phyloP scores from a whole-genome alignment of 2,113 vertebrate genomes.

The Rutilus rutilus region DNA sequence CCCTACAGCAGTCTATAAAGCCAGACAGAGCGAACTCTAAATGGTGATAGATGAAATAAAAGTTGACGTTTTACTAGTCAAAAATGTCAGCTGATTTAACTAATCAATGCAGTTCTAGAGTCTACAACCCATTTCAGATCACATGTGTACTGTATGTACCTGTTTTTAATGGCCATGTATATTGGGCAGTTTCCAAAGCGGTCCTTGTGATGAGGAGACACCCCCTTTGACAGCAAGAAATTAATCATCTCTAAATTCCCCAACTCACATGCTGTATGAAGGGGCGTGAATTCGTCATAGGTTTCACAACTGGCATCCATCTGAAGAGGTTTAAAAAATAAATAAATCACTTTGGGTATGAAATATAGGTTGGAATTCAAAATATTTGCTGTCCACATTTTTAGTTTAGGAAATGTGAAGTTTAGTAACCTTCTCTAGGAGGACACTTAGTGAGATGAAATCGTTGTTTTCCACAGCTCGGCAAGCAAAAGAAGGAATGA shows the following conservation, averaged over 20 bases:
- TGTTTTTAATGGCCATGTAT: slow-evolving; percentile 40
- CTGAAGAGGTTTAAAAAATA: slow-evolving; percentile 12
- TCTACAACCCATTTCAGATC: background rate
- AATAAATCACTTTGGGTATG: background rate
- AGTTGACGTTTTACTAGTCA: background rate
- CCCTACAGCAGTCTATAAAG: background rate
- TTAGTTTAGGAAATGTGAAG: background rate
- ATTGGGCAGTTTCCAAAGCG: slow-evolving; percentile 30
- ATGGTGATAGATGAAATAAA: background rate
- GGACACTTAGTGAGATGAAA: slow-evolving; percentile 26
- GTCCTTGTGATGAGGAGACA: slow-evolving; percentile 5
- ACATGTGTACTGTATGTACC: background rate
- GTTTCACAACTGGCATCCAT: slow-evolving; percentile 26
- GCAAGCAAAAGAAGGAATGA: slow-evolving; percentile 33
- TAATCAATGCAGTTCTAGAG: too few species aligned
- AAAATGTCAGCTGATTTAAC: background rate
- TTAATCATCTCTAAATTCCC: slow-evolving; percentile 45
- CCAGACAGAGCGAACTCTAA: background rate
- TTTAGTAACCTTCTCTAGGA: slow-evolving; percentile 26
- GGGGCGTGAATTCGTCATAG: background rate
- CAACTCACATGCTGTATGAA: slow-evolving; percentile 36
- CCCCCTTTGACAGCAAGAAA: slow-evolving; percentile 35
- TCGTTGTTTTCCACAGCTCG: slow-evolving; percentile 44
- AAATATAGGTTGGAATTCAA: background rate
- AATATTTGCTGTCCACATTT: background rate